A percentile compares a stretch with the other conserved stretches of the same genome.
phyloP scores from a whole-genome alignment of 2,113 vertebrate genomes.

The Xenus cinereus region DNA sequence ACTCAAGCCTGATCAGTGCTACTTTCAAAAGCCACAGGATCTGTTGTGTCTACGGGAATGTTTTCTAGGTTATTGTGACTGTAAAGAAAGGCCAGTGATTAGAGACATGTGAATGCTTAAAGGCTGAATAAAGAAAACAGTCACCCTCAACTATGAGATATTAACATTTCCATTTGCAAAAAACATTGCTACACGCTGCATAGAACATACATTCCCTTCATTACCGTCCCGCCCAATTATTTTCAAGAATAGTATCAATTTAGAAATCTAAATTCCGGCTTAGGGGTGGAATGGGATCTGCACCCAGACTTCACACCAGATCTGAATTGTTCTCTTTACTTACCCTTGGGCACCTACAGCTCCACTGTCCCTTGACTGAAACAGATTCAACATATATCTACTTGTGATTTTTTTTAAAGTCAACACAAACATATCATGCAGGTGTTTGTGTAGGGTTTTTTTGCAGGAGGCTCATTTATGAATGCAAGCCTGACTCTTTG shows the following conservation, averaged over 20 bases:
- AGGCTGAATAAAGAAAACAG: not conserved
- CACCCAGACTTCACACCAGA: not conserved
- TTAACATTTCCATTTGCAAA: not conserved
- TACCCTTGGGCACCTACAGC: not conserved
- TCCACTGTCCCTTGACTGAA: not conserved
- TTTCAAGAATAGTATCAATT: not conserved
- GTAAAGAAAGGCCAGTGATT: not conserved
- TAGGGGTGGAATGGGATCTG: not conserved
- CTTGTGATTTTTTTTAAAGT: not conserved
- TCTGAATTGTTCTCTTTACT: conserved; percentile 24
- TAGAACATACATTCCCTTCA: not conserved
- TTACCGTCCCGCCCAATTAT: not conserved
- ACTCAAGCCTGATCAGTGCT: not conserved
- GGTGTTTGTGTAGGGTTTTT: not conserved
- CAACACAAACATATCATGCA: not conserved
- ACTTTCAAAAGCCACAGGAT: not conserved
- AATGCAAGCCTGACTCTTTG: not conserved
- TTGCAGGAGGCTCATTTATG: not conserved
- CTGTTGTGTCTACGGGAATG: not conserved
- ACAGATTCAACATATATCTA: not conserved
- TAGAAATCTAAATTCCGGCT: conserved; percentile 29
- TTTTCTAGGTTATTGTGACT: not conserved
- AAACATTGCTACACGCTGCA: not conserved
- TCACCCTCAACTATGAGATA: not conserved
- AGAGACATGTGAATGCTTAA: not conserved